Conservation (phyloP, 2,888 invertebrate genomes). For the Rhagium mordax region DNA sequence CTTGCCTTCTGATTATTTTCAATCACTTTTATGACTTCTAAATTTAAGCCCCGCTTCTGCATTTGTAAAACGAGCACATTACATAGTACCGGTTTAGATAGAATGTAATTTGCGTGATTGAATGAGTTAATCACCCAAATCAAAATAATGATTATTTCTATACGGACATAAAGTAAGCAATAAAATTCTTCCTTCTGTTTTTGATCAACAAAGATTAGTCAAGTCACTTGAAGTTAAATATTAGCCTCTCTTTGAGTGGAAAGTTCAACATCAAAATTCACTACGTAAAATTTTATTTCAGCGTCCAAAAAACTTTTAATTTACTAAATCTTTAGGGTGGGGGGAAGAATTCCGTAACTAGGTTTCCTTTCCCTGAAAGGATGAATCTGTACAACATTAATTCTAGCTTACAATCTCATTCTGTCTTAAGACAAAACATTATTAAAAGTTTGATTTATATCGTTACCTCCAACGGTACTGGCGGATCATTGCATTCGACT, state of each 20-base stretch:
- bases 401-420: too few species aligned
- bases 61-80: constrained; percentile 13
- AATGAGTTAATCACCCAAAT: background rate
- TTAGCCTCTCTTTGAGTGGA: background rate
- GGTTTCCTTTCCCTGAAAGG: too few species aligned
- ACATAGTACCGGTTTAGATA: constrained; percentile 7
- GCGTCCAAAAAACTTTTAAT: too few species aligned
- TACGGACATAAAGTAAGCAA: background rate
- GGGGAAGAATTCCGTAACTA: too few species aligned
- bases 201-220: background rate
- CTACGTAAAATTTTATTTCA: too few species aligned
- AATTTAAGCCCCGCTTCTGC: constrained; percentile 28
- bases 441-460: too few species aligned
- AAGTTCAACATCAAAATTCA: background rate
- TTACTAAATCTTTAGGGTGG: too few species aligned
- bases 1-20: constrained; percentile 47
- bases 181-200: background rate
- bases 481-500: constrained; percentile 77
- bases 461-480: constrained; percentile 73
- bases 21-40: constrained; percentile 45
- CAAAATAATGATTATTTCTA: background rate
- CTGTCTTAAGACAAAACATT: too few species aligned
- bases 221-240: background rate
- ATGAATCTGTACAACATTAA: too few species aligned
- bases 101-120: background rate